phyloP scores from a whole-genome alignment of 2,888 invertebrate species.

The Diplolepis rosae region DNA sequence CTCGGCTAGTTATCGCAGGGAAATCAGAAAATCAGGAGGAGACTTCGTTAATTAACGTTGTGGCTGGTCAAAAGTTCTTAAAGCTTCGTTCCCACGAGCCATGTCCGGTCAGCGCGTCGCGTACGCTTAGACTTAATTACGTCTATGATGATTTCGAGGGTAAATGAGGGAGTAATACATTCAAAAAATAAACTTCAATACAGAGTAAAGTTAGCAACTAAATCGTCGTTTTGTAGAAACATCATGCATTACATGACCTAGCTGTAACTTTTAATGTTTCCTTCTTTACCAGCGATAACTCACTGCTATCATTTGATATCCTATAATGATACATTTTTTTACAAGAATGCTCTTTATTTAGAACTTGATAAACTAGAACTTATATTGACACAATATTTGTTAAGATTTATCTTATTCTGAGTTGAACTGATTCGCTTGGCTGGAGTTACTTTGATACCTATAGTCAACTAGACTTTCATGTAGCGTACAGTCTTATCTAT shows the following conservation, averaged over 20 bases:
- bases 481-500: background rate
- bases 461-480: background rate
- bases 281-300: too few relatives aligned
- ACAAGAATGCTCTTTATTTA: too few relatives aligned
- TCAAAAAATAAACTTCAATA: conserved; percentile 36
- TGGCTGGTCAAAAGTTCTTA: conserved; percentile 51
- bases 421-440: background rate
- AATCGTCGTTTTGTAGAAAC: conserved; percentile 40
- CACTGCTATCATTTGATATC: too few relatives aligned
- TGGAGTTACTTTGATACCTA: background rate
- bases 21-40: conserved; percentile 37
- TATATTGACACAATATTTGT: too few relatives aligned
- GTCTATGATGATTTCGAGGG: conserved; percentile 57
- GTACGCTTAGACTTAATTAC: conserved; percentile 64
- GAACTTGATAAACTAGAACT: too few relatives aligned
- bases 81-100: conserved; percentile 51
- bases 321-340: too few relatives aligned
- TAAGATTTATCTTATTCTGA: background rate
- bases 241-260: conserved; percentile 55
- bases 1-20: conserved; percentile 58
- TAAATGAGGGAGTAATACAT: conserved; percentile 60
- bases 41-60: conserved; percentile 23
- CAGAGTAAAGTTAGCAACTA: conserved; percentile 42
- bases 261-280: too few relatives aligned
- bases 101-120: conserved; percentile 41